Conservation (phyloP, 2,797 vertebrate genomes). For the Characodon lateralis region DNA sequence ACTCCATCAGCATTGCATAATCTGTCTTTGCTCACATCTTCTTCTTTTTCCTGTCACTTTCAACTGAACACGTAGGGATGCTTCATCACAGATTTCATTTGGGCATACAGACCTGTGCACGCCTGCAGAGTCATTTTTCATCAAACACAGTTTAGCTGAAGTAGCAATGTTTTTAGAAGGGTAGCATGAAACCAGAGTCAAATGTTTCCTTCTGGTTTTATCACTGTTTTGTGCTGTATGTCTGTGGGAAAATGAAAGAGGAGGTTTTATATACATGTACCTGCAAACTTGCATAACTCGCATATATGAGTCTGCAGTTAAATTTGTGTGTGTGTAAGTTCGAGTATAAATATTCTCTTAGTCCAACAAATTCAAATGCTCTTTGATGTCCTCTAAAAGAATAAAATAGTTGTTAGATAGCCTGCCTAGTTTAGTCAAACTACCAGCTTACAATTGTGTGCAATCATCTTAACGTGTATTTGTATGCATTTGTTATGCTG, state of each 20-base stretch:
- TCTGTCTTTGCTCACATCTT: slow-evolving; percentile 59
- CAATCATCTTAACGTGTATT: neutral
- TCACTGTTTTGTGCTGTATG: slow-evolving; percentile 5
- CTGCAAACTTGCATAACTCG: no score
- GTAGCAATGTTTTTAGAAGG: neutral
- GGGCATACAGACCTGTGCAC: neutral
- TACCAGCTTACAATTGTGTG: neutral
- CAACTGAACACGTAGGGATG: slow-evolving; percentile 9
- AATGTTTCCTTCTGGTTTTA: slow-evolving; percentile 8
- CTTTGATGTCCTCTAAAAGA: slow-evolving; percentile 1
- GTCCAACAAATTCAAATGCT: slow-evolving; percentile 7
- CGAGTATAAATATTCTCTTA: slow-evolving; percentile 4
- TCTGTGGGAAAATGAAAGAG: slow-evolving; percentile 8
- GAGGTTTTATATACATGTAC: neutral
- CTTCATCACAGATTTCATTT: slow-evolving; percentile 9
- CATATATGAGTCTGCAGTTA: neutral
- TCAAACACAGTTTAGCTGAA: slow-evolving; percentile 9
- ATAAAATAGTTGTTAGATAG: neutral
- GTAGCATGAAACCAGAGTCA: neutral
- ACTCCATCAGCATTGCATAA: slow-evolving; percentile 78
- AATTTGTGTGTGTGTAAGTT: neutral
- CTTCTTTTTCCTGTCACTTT: slow-evolving; percentile 5
- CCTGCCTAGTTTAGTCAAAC: neutral
- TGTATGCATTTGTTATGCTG: neutral
- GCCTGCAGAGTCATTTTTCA: slow-evolving; percentile 17